These are phyloP conservation scores for Gallirallus australis DNA, from an alignment of 2,797 vertebrate species.

Conservation along the genomic window DNA sequence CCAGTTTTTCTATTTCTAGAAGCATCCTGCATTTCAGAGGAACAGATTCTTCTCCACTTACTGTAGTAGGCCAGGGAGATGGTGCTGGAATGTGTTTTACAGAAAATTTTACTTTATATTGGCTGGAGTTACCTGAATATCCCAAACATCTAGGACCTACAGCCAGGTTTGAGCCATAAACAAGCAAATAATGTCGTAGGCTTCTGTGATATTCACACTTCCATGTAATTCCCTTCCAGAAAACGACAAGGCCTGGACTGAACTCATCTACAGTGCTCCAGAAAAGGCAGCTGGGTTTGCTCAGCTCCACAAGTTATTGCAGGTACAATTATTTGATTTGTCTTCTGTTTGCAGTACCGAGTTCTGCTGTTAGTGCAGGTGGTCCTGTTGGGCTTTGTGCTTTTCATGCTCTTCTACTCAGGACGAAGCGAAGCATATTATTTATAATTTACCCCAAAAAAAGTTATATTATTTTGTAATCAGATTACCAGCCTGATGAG, in stretches of 20 bases:
- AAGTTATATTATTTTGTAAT: not conserved
- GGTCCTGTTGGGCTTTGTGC: not conserved
- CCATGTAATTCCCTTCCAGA: conserved; percentile 75
- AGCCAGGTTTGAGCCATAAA: not conserved
- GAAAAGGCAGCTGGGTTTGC: conserved; percentile 88
- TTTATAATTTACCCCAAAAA: not conserved
- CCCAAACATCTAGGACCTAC: not conserved
- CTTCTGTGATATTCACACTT: not conserved
- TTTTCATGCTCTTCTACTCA: not conserved
- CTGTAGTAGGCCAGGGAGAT: not conserved
- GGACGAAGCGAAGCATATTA: not conserved
- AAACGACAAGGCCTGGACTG: conserved; percentile 84
- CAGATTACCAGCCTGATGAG: not conserved
- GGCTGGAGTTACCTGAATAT: not conserved
- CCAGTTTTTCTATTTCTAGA: not conserved
- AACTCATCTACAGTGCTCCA: conserved; percentile 87
- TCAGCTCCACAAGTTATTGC: conserved; percentile 86
- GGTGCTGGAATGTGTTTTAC: not conserved
- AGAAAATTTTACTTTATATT: not conserved
- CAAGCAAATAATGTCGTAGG: not conserved
- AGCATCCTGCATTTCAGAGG: not conserved
- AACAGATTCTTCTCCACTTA: not conserved
- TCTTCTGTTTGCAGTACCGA: not conserved
- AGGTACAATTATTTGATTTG: conserved; percentile 80
- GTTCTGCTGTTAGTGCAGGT: not conserved